These are phyloP conservation scores for Orthonevra nobilis DNA, from an alignment of 2,888 invertebrate genomes.

Conservation along the genomic window DNA sequence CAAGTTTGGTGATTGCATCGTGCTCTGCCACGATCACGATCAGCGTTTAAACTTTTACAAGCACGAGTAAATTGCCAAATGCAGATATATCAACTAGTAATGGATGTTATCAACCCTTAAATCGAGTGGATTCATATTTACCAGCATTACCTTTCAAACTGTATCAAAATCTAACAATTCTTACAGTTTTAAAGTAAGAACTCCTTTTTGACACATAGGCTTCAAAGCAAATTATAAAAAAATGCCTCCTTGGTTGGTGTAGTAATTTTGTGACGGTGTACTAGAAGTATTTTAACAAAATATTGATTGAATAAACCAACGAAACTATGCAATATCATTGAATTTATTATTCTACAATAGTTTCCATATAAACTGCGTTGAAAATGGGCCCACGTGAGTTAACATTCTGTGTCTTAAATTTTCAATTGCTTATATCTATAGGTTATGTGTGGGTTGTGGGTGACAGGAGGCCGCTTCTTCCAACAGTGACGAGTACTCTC, in stretches of 20 bases:
- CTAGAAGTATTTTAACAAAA: slow-evolving; percentile 30
- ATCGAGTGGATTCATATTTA: too few species aligned
- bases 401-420: slow-evolving; percentile 22
- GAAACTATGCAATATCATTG: slow-evolving; percentile 40
- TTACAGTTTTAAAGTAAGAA: too few species aligned
- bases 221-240: slow-evolving; percentile 30
- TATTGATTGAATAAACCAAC: slow-evolving; percentile 19
- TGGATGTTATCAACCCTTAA: too few species aligned
- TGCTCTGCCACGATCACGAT: too few species aligned
- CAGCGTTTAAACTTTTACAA: too few species aligned
- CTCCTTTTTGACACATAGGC: slow-evolving; percentile 33
- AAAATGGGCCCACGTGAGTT: slow-evolving; percentile 72
- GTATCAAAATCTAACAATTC: too few species aligned
- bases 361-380: slow-evolving; percentile 11
- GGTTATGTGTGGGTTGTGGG: slow-evolving; percentile 59
- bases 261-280: slow-evolving; percentile 28
- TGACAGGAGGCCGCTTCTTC: slow-evolving; percentile 75
- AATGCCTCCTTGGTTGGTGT: slow-evolving; percentile 12
- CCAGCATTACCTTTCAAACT: not conserved
- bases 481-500: slow-evolving; percentile 3
- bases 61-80: too few species aligned
- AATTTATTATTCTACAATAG: not conserved
- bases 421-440: slow-evolving; percentile 70
- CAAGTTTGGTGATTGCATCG: too few species aligned
- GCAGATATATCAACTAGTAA: too few species aligned